Conservation (phyloP, 1,140 invertebrate genomes). For the Aradophagus sp. region DNA sequence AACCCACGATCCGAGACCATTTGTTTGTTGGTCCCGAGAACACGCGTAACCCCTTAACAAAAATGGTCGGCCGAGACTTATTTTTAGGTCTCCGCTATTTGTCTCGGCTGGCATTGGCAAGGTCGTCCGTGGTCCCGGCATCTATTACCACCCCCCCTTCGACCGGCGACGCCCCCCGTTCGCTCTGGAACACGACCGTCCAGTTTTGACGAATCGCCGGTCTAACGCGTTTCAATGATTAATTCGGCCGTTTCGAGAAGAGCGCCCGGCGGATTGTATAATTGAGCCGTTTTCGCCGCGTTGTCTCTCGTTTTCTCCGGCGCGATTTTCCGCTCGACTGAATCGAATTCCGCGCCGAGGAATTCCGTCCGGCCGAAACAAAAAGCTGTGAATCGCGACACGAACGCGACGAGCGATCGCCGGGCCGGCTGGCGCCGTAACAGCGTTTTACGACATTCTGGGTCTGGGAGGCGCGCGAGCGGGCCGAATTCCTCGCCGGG, state of each 20-base stretch:
- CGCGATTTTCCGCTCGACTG: constrained; percentile 39
- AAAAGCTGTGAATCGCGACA: constrained; percentile 38
- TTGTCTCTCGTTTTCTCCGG: background rate
- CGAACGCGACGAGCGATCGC: constrained; percentile 32
- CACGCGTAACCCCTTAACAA: constrained; percentile 11
- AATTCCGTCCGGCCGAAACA: constrained; percentile 26
- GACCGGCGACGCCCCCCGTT: no score
- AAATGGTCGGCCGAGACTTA: constrained; percentile 14
- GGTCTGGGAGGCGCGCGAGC: constrained; percentile 26
- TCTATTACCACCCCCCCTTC: constrained; percentile 10
- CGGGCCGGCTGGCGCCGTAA: constrained; percentile 46
- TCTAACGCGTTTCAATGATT: constrained; percentile 6
- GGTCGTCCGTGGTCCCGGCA: constrained; percentile 28
- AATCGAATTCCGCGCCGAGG: constrained; percentile 2
- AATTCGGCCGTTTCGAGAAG: no score
- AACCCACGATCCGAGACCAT: background rate
- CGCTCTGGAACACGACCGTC: no score
- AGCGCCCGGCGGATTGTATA: no score
- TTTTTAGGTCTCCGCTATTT: constrained; percentile 31
- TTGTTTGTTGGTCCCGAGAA: constrained; percentile 20
- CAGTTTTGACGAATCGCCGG: constrained; percentile 6
- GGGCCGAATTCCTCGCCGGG: constrained; percentile 35
- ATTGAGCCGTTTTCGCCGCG: background rate
- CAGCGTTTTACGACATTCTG: constrained; percentile 56
- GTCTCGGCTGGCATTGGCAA: constrained; percentile 39